Percentiles rank a stretch among this genome's conserved stretches.
phyloP scores from a whole-genome alignment of 2,888 invertebrate species.

The Patella ulyssiponensis region DNA sequence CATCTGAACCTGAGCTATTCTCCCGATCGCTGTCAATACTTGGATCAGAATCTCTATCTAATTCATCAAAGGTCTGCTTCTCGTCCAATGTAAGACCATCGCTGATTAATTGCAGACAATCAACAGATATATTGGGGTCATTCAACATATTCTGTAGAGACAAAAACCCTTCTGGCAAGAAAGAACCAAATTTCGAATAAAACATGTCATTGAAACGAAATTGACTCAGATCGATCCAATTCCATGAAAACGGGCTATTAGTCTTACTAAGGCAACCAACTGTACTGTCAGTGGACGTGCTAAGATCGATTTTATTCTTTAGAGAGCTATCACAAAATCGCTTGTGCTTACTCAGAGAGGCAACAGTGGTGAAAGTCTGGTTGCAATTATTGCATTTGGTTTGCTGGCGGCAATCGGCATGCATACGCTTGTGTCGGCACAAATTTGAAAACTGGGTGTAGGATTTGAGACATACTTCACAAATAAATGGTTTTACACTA shows the following conservation, averaged over 20 bases:
- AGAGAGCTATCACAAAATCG: conserved; percentile 89
- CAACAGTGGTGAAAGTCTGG: conserved; percentile 91
- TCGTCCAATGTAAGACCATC: not conserved
- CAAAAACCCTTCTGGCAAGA: not conserved
- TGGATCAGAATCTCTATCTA: conserved; percentile 43
- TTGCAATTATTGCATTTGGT: conserved; percentile 96
- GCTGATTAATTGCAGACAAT: not conserved
- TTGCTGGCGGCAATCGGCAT: conserved; percentile 91
- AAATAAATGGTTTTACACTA: conserved; percentile 92
- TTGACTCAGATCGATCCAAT: not conserved
- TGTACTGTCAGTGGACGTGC: conserved; percentile 41
- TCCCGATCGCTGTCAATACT: conserved; percentile 53
- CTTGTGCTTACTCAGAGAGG: conserved; percentile 87
- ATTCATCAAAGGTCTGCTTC: conserved; percentile 16
- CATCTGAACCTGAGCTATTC: conserved; percentile 54
- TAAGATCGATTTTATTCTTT: conserved; percentile 59
- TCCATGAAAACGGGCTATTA: not conserved
- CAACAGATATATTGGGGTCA: not conserved
- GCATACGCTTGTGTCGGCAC: conserved; percentile 99
- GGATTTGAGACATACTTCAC: conserved; percentile 89
- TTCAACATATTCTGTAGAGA: not conserved
- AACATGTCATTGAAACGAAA: not conserved
- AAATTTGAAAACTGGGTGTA: conserved; percentile 99
- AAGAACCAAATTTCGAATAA: not conserved
- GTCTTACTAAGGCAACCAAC: not conserved